phyloP scores from a whole-genome alignment of 2,888 invertebrate species.

The Hirtodrosophila trivittata region DNA sequence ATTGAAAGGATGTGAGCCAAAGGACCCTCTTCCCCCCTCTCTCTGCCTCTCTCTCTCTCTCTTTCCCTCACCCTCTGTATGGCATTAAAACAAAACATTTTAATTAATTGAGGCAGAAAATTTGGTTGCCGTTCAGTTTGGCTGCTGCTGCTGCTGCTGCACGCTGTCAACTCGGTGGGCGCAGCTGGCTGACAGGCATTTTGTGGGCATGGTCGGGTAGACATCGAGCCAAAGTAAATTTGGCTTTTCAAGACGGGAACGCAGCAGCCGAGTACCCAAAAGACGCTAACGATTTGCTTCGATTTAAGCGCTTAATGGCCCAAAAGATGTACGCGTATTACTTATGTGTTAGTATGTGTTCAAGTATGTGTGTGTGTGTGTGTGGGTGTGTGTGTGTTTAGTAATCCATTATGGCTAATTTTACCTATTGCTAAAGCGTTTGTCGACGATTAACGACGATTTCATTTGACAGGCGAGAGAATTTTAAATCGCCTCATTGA shows the following conservation, averaged over 20 bases:
- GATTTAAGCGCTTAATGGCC: conserved; percentile 44
- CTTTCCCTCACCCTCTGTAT: not conserved
- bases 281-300: conserved; percentile 31
- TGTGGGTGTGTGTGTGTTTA: not conserved
- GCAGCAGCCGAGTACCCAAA: not conserved
- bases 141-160: conserved; percentile 37
- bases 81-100: conserved; percentile 72
- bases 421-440: conserved; percentile 13
- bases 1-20: conserved; percentile 23
- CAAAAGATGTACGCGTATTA: conserved; percentile 13
- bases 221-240: conserved; percentile 30
- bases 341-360: not conserved
- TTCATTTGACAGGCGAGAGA: conserved; percentile 23
- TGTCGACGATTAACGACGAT: conserved; percentile 30
- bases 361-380: not conserved
- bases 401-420: conserved; percentile 18
- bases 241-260: conserved; percentile 38
- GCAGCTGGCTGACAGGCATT: conserved; percentile 29
- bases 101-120: conserved; percentile 74
- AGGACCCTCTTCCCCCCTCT: not conserved
- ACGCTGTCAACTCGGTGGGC: conserved; percentile 51
- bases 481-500: conserved; percentile 5
- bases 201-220: conserved; percentile 18
- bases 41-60: not conserved
- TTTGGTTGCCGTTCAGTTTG: conserved; percentile 31